Conservation (phyloP, 2,113 vertebrate species). For the Lota lota region DNA sequence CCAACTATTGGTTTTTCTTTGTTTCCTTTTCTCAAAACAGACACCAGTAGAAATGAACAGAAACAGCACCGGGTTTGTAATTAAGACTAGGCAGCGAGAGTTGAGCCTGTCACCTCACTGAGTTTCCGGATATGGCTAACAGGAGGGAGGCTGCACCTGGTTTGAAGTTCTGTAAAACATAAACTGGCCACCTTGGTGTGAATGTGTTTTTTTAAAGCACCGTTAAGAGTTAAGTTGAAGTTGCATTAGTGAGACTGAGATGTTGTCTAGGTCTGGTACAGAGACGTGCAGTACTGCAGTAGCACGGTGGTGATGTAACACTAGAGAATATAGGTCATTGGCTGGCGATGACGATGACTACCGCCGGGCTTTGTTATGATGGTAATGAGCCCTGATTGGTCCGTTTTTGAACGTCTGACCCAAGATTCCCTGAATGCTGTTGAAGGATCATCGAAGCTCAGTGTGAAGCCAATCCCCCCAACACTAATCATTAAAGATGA, state of each 20-base stretch:
- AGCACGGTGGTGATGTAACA: slow-evolving; percentile 62
- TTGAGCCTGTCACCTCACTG: slow-evolving; percentile 53
- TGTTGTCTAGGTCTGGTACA: slow-evolving; percentile 27
- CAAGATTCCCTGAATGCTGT: slow-evolving; percentile 61
- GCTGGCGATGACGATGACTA: slow-evolving; percentile 43
- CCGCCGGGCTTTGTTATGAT: slow-evolving; percentile 51
- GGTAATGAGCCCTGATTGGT: slow-evolving; percentile 67
- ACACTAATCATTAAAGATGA: slow-evolving; percentile 32
- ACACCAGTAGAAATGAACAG: slow-evolving; percentile 40
- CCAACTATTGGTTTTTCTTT: slow-evolving; percentile 25
- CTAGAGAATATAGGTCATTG: slow-evolving; percentile 62
- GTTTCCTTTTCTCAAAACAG: slow-evolving; percentile 28
- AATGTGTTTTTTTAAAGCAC: slow-evolving; percentile 49
- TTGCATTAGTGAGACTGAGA: slow-evolving; percentile 31
- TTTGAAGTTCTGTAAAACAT: slow-evolving; percentile 26
- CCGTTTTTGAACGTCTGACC: slow-evolving; percentile 51
- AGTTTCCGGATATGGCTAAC: slow-evolving; percentile 69
- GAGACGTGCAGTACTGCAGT: slow-evolving; percentile 55
- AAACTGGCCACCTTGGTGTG: not conserved
- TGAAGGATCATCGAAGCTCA: slow-evolving; percentile 41
- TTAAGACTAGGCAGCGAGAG: slow-evolving; percentile 47
- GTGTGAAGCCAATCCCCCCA: slow-evolving; percentile 39
- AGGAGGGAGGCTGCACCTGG: slow-evolving; percentile 48
- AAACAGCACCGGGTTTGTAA: slow-evolving; percentile 24
- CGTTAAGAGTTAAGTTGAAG: slow-evolving; percentile 40